Evolutionary conservation across 2,113 vertebrate species (phyloP).

Genomic region (Lepidothrix coronata): DNA sequence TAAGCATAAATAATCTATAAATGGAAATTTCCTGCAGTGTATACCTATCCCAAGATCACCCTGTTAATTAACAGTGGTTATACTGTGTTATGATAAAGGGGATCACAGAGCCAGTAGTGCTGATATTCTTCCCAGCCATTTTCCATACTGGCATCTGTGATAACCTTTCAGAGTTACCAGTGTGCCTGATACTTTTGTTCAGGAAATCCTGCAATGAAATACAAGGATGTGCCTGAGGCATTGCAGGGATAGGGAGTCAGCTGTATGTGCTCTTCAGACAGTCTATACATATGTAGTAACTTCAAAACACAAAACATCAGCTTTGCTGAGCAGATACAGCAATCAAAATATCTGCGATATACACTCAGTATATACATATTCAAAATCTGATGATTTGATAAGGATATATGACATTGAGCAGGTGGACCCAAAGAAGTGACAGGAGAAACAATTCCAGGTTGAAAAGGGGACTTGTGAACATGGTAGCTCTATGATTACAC

Average conservation of each 20-base stretch:
- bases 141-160: not conserved
- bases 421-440: not conserved
- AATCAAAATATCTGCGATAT: fast-evolving
- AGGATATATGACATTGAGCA: not conserved
- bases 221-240: not conserved
- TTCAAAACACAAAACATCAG: not conserved
- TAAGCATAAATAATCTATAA: not conserved
- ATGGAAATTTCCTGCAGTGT: not conserved
- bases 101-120: not conserved
- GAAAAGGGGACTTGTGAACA: not conserved
- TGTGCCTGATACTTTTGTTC: not conserved
- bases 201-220: not conserved
- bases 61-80: not conserved
- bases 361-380: not conserved
- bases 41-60: not conserved
- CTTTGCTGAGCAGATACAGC: not conserved
- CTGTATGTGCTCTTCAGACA: not conserved
- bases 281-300: not conserved
- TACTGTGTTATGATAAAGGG: not conserved
- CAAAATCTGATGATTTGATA: not conserved
- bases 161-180: not conserved
- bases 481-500: not conserved
- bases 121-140: not conserved
- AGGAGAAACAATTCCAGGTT: not conserved
- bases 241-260: not conserved